phyloP scores from a whole-genome alignment of 2,888 invertebrate genomes.

The Tinea pellionella region DNA sequence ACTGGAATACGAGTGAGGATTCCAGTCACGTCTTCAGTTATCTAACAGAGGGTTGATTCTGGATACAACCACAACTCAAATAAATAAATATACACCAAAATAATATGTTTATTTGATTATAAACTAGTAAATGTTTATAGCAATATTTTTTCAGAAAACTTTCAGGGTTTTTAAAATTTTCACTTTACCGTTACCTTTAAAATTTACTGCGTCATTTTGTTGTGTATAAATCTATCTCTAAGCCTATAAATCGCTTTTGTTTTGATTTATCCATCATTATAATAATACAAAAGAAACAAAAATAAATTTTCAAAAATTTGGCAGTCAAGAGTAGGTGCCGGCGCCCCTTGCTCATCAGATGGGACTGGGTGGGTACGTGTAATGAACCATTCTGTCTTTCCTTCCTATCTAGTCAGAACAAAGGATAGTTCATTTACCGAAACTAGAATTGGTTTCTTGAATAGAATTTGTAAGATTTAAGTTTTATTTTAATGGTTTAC shows the following conservation, averaged over 20 bases:
- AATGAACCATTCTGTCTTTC: constrained; percentile 32
- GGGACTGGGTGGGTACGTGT: constrained; percentile 24
- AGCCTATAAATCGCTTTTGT: no score
- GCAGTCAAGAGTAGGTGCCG: not conserved
- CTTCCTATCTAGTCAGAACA: constrained; percentile 43
- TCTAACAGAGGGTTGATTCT: constrained; percentile 32
- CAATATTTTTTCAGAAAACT: no score
- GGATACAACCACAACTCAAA: constrained; percentile 18
- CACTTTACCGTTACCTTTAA: no score
- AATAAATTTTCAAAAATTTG: not conserved
- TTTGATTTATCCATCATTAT: no score
- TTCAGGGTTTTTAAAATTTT: no score
- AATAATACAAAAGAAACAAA: not conserved
- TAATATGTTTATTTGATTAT: no score
- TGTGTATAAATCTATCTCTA: no score
- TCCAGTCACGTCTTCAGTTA: constrained; percentile 54
- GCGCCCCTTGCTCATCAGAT: constrained; percentile 26
- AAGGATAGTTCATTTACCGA: constrained; percentile 50
- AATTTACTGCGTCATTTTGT: no score
- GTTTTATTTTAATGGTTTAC: no score
- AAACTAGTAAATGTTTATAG: no score
- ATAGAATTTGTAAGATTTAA: no score
- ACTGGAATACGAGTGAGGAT: constrained; percentile 35
- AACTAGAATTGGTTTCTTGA: not conserved
- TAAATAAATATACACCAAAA: no score